A percentile compares a stretch with the other conserved stretches of the same genome.
These are phyloP conservation scores for Anolis carolinensis DNA, from an alignment of 2,113 vertebrate species.

Conservation along the genomic window DNA sequence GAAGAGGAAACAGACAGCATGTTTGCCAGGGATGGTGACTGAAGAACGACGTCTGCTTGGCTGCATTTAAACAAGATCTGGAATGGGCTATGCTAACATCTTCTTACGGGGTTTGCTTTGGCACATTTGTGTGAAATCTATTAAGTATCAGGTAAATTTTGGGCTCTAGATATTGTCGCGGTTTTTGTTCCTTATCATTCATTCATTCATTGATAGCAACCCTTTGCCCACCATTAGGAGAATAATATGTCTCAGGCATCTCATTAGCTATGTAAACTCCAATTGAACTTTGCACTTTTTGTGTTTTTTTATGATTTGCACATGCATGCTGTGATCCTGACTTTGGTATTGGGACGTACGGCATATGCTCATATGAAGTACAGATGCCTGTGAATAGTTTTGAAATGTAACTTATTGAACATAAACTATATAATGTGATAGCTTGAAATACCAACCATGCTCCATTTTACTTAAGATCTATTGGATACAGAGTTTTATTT, in stretches of 20 bases:
- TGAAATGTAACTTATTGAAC: slow-evolving; percentile 11
- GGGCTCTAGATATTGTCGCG: slow-evolving; percentile 23
- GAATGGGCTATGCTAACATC: not conserved
- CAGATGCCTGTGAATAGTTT: not conserved
- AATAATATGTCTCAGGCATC: slow-evolving; percentile 18
- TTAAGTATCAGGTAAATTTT: slow-evolving; percentile 34
- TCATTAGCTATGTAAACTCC: slow-evolving; percentile 15
- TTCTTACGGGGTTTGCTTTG: slow-evolving; percentile 1
- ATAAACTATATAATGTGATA: not conserved
- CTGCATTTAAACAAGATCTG: not conserved
- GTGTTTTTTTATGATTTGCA: slow-evolving; percentile 16
- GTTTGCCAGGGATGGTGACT: slow-evolving; percentile 67
- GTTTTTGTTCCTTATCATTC: slow-evolving; percentile 23
- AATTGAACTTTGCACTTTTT: slow-evolving; percentile 30
- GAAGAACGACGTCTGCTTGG: slow-evolving; percentile 36
- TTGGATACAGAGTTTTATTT: not conserved
- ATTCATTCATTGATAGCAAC: slow-evolving; percentile 27
- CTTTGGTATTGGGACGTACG: not conserved
- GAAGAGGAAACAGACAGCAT: slow-evolving; percentile 84
- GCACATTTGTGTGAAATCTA: slow-evolving; percentile 20
- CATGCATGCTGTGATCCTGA: not conserved
- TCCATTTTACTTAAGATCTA: not conserved
- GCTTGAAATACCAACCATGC: not conserved
- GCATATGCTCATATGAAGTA: slow-evolving; percentile 11
- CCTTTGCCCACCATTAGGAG: slow-evolving; percentile 28